These are phyloP conservation scores for Periophthalmus magnuspinnatus DNA, from an alignment of 2,797 vertebrate species.

Conservation along the genomic window DNA sequence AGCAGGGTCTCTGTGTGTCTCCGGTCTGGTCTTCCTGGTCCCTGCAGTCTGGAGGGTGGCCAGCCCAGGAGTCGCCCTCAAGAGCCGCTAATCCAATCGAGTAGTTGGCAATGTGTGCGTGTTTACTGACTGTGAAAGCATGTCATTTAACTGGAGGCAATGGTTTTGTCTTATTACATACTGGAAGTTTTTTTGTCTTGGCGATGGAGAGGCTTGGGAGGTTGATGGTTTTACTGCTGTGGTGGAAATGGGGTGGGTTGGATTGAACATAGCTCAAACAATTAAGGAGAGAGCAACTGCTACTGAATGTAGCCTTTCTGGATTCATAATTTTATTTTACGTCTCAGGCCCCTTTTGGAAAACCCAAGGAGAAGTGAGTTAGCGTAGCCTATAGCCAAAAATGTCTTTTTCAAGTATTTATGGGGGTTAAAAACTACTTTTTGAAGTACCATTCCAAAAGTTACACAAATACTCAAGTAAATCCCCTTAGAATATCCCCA, in stretches of 20 bases:
- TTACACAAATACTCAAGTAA: not conserved
- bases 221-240: too few relatives aligned
- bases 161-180: not conserved
- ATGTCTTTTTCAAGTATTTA: too few relatives aligned
- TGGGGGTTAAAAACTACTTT: too few relatives aligned
- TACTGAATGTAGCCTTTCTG: too few relatives aligned
- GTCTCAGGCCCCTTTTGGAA: too few relatives aligned
- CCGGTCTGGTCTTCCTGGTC: not conserved
- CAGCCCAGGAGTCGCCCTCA: not conserved
- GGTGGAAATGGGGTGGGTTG: too few relatives aligned
- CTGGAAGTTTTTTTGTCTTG: not conserved
- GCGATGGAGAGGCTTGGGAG: too few relatives aligned
- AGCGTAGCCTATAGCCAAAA: too few relatives aligned
- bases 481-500: not conserved
- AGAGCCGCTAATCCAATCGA: not conserved
- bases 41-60: not conserved
- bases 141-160: not conserved
- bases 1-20: not conserved
- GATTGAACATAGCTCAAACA: too few relatives aligned
- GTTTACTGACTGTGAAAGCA: constrained; percentile 6
- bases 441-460: not conserved
- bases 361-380: too few relatives aligned
- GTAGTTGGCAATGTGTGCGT: not conserved
- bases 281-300: too few relatives aligned
- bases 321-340: too few relatives aligned